phyloP scores from a whole-genome alignment of 2,888 invertebrate species.

The Brassicogethes aeneus region DNA sequence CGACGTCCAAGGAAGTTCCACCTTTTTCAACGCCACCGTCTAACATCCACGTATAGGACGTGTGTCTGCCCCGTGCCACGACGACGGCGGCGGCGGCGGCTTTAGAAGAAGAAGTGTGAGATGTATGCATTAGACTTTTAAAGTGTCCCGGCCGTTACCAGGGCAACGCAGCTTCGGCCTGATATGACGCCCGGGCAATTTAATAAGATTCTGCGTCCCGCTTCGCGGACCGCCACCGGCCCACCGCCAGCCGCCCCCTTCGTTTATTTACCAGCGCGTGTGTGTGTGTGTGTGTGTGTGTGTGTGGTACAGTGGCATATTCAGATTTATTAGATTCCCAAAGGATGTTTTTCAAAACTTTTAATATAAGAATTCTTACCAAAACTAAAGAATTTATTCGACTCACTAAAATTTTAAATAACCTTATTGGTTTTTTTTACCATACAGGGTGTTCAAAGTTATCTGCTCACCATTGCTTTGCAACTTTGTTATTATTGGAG shows the following conservation, averaged over 20 bases:
- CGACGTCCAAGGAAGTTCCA: constrained; percentile 25
- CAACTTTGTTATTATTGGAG: no score
- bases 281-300: no score
- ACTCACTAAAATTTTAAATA: no score
- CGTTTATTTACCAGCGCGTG: constrained; percentile 21
- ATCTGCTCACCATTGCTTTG: no score
- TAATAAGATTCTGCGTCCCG: constrained; percentile 45
- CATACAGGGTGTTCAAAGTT: no score
- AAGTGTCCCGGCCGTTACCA: constrained; percentile 56
- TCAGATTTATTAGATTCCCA: no score
- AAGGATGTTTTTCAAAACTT: no score
- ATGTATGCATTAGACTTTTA: constrained; percentile 45
- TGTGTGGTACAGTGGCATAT: no score
- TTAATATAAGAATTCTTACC: no score
- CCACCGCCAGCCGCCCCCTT: constrained; percentile 17
- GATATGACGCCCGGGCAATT: constrained; percentile 57
- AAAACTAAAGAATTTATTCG: no score
- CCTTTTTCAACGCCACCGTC: constrained; percentile 33
- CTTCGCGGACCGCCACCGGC: constrained; percentile 28
- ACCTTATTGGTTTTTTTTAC: no score
- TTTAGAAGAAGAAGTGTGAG: constrained; percentile 38
- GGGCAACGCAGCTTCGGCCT: constrained; percentile 55
- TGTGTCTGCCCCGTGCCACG: constrained; percentile 30
- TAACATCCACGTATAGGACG: constrained; percentile 20
- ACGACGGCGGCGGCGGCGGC: constrained; percentile 23